Evolutionary conservation across 2,113 vertebrate species (phyloP).

Genomic region (Megaleporinus macrocephalus): DNA sequence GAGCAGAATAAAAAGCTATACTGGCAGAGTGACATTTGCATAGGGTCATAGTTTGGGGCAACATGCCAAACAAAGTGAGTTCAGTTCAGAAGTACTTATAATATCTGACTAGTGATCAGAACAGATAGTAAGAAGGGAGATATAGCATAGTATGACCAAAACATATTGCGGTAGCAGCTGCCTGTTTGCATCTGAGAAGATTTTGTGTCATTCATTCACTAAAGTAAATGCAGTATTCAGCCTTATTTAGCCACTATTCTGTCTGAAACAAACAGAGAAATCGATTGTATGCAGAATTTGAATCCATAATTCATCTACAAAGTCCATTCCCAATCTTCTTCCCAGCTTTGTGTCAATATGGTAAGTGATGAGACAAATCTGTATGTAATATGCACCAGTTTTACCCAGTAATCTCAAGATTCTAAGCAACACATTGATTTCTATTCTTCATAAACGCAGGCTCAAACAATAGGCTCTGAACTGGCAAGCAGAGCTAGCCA

Average conservation of each 20-base stretch:
- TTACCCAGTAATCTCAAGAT: background rate
- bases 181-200: too few relatives aligned
- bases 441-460: background rate
- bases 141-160: too few relatives aligned
- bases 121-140: too few relatives aligned
- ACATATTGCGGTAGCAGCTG: too few relatives aligned
- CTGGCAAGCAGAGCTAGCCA: background rate
- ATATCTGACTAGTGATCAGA: too few relatives aligned
- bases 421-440: background rate
- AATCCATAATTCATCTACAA: background rate
- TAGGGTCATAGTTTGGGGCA: background rate
- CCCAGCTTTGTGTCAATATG: background rate
- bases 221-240: background rate
- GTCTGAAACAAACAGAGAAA: background rate
- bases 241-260: background rate
- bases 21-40: background rate
- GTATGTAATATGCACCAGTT: background rate
- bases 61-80: background rate
- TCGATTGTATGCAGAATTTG: background rate
- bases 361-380: background rate
- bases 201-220: too few relatives aligned
- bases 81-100: constrained; percentile 4
- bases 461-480: background rate
- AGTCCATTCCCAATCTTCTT: background rate
- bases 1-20: constrained; percentile 4